phyloP scores from a whole-genome alignment of 2,888 invertebrate genomes.

The Sarcophaga carnaria region DNA sequence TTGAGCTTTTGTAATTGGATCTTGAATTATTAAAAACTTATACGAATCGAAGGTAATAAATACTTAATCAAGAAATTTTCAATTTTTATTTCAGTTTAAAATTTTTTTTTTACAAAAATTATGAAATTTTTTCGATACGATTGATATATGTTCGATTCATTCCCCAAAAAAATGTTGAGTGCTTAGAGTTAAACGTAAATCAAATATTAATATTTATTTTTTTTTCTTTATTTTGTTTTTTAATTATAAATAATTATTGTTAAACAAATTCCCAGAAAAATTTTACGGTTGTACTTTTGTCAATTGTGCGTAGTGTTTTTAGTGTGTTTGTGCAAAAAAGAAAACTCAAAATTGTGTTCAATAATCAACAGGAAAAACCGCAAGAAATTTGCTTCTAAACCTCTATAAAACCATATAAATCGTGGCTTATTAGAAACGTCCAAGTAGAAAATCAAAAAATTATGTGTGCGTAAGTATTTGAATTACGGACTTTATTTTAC shows the following conservation, averaged over 20 bases:
- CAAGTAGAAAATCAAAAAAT: constrained; percentile 27
- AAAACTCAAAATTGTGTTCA: constrained; percentile 37
- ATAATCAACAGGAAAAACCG: background rate
- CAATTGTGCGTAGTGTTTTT: constrained; percentile 11
- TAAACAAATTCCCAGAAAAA: constrained; percentile 34
- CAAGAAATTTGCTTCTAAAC: background rate
- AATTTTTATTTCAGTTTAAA: too few species aligned
- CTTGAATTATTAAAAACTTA: too few species aligned
- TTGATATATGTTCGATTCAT: background rate
- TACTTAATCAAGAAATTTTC: too few species aligned
- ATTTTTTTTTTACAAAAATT: background rate
- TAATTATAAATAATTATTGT: constrained; percentile 20
- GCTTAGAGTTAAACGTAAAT: constrained; percentile 42
- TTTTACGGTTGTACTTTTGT: constrained; percentile 43
- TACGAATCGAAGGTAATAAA: too few species aligned
- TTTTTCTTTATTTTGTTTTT: background rate
- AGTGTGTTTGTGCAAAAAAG: constrained; percentile 5
- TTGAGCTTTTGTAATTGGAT: too few species aligned
- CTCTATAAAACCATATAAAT: background rate
- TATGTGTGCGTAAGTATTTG: constrained; percentile 71
- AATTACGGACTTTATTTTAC: background rate
- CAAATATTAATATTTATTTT: constrained; percentile 34
- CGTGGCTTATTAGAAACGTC: background rate
- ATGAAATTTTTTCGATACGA: background rate
- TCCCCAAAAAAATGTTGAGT: background rate